Conservation (phyloP, 2,888 invertebrate species). For the Bombylius discolor region DNA sequence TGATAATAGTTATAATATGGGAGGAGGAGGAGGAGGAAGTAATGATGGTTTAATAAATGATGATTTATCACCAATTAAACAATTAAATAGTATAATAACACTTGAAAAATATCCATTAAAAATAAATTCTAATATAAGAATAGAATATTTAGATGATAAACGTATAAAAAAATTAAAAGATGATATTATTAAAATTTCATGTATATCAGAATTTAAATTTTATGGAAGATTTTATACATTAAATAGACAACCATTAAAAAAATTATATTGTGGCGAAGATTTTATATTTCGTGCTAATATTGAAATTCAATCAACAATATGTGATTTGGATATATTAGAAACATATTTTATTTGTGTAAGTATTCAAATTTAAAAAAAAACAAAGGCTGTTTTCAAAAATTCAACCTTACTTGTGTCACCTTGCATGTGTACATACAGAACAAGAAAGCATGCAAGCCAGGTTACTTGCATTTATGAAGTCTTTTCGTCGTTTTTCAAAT, state of each 20-base stretch:
- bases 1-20: background rate
- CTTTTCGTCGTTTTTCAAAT: too few relatives aligned
- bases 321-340: conserved; percentile 32
- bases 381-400: too few relatives aligned
- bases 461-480: too few relatives aligned
- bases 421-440: too few relatives aligned
- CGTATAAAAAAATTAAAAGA: conserved; percentile 31
- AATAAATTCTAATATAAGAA: conserved; percentile 25
- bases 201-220: conserved; percentile 31
- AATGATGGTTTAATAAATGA: background rate
- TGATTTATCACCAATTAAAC: conserved; percentile 3
- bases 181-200: conserved; percentile 26
- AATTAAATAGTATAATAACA: background rate
- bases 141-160: conserved; percentile 31
- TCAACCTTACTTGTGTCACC: too few relatives aligned
- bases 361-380: conserved; percentile 1
- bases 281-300: conserved; percentile 32
- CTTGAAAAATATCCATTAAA: background rate
- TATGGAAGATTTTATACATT: conserved; percentile 32
- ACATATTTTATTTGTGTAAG: conserved; percentile 37
- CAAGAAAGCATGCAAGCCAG: too few relatives aligned
- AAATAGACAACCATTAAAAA: conserved; percentile 27
- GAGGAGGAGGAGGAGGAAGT: too few relatives aligned
- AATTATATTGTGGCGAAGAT: conserved; percentile 33
- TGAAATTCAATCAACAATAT: conserved; percentile 25